These are phyloP conservation scores for Apaloderma vittatum DNA, from an alignment of 2,113 vertebrate species.

Conservation along the genomic window DNA sequence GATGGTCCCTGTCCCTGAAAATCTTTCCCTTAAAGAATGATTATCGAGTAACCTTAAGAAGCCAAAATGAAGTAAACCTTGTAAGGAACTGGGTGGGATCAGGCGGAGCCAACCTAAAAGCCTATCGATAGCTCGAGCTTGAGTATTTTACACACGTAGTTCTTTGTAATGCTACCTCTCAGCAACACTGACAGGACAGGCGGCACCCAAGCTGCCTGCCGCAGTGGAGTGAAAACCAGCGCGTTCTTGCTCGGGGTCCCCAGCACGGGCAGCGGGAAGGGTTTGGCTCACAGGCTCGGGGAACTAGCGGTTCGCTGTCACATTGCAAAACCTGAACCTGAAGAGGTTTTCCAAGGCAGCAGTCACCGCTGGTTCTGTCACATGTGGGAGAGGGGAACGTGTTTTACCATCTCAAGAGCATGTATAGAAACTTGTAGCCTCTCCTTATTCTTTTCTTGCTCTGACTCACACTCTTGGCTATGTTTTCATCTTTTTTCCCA, in stretches of 20 bases:
- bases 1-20: not conserved
- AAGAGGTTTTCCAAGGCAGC: not conserved
- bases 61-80: not conserved
- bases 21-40: not conserved
- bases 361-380: not conserved
- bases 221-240: not conserved
- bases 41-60: not conserved
- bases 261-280: too few species aligned
- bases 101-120: not conserved
- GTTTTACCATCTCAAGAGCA: not conserved
- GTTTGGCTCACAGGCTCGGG: not conserved
- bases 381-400: fast-evolving
- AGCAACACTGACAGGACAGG: not conserved
- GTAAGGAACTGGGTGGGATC: not conserved
- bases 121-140: fast-evolving
- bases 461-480: not conserved
- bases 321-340: not conserved
- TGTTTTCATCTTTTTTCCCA: not conserved
- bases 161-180: not conserved
- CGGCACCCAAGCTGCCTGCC: too few species aligned
- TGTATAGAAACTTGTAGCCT: not conserved
- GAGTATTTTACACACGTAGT: not conserved
- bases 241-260: too few species aligned
- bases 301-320: not conserved
- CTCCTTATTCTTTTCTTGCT: not conserved